phyloP scores from a whole-genome alignment of 2,113 vertebrate genomes.

The Ancistrus triradiatus region DNA sequence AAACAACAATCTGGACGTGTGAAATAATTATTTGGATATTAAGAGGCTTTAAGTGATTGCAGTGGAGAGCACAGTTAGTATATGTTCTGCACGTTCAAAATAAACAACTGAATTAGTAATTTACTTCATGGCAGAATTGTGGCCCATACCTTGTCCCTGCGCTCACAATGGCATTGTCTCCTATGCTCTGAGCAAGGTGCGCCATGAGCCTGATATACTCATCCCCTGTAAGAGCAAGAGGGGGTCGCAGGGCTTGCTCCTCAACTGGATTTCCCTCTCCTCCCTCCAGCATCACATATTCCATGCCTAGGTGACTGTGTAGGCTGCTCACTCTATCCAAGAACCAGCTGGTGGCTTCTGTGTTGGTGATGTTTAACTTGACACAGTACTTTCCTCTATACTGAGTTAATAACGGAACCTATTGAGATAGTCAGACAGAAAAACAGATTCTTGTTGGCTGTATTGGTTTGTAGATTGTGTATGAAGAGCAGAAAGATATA shows the following conservation, averaged over 20 bases:
- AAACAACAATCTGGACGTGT: neutral
- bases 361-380: slow-evolving; percentile 78
- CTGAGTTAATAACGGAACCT: slow-evolving; percentile 77
- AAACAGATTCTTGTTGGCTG: neutral
- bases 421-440: neutral
- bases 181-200: slow-evolving; percentile 65
- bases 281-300: slow-evolving; percentile 74
- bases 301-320: slow-evolving; percentile 68
- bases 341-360: slow-evolving; percentile 75
- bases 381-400: slow-evolving; percentile 80
- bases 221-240: slow-evolving; percentile 59
- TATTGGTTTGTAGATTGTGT: neutral
- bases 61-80: too few species aligned
- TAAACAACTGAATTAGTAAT: too few species aligned
- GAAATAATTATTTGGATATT: neutral
- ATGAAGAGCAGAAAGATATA: slow-evolving; percentile 11
- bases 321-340: slow-evolving; percentile 70
- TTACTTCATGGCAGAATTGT: too few species aligned
- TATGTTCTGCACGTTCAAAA: too few species aligned
- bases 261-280: slow-evolving; percentile 72
- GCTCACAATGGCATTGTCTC: slow-evolving; percentile 72
- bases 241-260: slow-evolving; percentile 62
- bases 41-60: neutral
- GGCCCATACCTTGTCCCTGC: slow-evolving; percentile 72
- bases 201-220: slow-evolving; percentile 69